Evolutionary conservation across 1,140 invertebrate species (phyloP), one percentile per base, ranked within the genome.

Genomic region (Lethrus apterus): DNA sequence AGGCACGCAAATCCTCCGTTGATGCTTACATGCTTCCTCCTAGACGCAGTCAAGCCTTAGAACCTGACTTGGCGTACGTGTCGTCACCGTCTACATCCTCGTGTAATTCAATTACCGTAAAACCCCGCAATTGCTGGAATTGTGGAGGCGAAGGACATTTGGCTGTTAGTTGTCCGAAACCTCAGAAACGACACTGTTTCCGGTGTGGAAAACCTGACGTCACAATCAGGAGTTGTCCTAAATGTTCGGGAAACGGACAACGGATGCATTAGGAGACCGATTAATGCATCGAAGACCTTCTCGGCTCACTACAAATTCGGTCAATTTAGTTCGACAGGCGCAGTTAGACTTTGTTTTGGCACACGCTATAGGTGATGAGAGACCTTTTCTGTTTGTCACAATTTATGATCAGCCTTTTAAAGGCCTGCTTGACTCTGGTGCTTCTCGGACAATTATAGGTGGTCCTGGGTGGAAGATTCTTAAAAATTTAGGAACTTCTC

Each of bases 371-470:
- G 18, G 32, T 36, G 34, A 51, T 19, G 36, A 47, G 18, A 11
- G 44, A 40, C 48, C 52, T 3, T 54, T 48, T 34, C 13, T 51
- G 3, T n/a, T 20, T 7, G 43, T 54, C 1, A 9, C 13, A 5
- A 33, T 54, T 23, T 46, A 41, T 10, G 49, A 41, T 18, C 8
- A 35, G 7, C 20, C 23, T 2, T 14, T 51, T n/a, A 3, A 23
- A 14, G 49, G 49, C 14, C 11, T 54, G 2, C 21, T 54, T 8
- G 52, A 54, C 21, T 54, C 42, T 30, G 52, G 42, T n/a, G 44
- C 44, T 17, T 41, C 44, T 14, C 8, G 34, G 3, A 48, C 52
- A 0, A 20, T 54, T n/a, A n/a, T n/a, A n/a, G n/a, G n/a, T n/a
- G n/a, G n/a, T n/a, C n/a, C n/a, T n/a, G n/a, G n/a, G n/a, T n/a